A percentile compares a stretch with the other conserved stretches of the same genome.
Evolutionary conservation across 2,797 vertebrate species (phyloP).

Genomic region (Mormyrops boulengeri): DNA sequence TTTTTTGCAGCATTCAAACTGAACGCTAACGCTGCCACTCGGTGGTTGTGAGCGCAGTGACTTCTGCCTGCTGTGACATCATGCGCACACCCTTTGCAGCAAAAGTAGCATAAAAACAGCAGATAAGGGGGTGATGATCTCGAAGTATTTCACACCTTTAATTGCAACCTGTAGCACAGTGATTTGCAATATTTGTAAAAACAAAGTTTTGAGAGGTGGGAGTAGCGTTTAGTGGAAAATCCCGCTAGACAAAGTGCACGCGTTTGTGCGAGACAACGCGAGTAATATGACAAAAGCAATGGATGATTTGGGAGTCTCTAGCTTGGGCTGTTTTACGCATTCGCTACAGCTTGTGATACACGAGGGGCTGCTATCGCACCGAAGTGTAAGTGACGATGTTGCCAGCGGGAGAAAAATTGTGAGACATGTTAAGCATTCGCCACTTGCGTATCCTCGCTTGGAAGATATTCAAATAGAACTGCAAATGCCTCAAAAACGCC

Average conservation of each 20-base stretch:
- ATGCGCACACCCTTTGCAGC: neutral
- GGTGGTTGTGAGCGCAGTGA: neutral
- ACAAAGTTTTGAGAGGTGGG: neutral
- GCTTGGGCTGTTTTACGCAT: neutral
- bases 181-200: neutral
- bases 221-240: neutral
- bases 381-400: neutral
- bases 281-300: neutral
- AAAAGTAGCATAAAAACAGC: neutral
- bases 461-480: neutral
- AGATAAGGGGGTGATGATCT: neutral
- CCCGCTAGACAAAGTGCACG: neutral
- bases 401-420: neutral
- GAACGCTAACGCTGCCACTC: neutral
- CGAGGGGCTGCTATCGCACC: neutral
- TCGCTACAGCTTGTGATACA: neutral
- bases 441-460: neutral
- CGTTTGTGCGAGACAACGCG: neutral
- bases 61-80: neutral
- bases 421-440: neutral
- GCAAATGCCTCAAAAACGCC: neutral
- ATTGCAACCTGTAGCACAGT: neutral
- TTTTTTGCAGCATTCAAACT: neutral
- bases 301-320: neutral
- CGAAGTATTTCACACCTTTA: neutral